A percentile compares a stretch with the other conserved stretches of the same genome.
Conservation (phyloP, 2,888 invertebrate species). For the Carabus problematicus region DNA sequence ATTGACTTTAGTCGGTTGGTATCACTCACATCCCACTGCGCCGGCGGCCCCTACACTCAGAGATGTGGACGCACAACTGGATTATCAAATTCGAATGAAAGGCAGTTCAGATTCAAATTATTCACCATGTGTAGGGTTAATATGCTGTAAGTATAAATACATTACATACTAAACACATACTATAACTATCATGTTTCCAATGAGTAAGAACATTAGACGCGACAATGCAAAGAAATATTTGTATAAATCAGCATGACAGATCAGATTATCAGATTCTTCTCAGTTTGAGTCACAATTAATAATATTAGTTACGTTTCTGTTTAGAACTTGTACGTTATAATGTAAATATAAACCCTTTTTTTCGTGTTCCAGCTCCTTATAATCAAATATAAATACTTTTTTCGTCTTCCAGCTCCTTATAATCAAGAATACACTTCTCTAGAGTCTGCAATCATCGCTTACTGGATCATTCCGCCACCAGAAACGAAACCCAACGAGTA, state of each 20-base stretch:
- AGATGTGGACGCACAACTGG: conserved; percentile 92
- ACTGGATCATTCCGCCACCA: conserved; percentile 96
- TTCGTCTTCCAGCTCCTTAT: conserved; percentile 74
- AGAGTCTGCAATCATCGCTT: conserved; percentile 85
- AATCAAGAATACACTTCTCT: conserved; percentile 79
- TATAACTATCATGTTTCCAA: no score
- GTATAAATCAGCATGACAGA: no score
- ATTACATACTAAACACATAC: no score
- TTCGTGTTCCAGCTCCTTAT: neutral
- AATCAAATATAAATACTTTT: neutral
- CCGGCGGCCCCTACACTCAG: conserved; percentile 86
- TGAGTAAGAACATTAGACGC: no score
- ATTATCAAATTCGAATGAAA: conserved; percentile 94
- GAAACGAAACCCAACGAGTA: conserved; percentile 92
- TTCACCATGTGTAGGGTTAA: conserved; percentile 90
- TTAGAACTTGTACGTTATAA: conserved; percentile 16
- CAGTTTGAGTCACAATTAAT: no score
- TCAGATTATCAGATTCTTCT: no score
- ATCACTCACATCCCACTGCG: conserved; percentile 91
- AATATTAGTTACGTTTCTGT: no score
- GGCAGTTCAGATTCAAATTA: conserved; percentile 91
- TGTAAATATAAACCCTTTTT: neutral
- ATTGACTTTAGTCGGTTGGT: conserved; percentile 89
- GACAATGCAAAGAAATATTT: no score
- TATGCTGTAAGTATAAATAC: conserved; percentile 77